phyloP scores from a whole-genome alignment of 2,888 invertebrate species.

The Chalcosyrphus nemorum region DNA sequence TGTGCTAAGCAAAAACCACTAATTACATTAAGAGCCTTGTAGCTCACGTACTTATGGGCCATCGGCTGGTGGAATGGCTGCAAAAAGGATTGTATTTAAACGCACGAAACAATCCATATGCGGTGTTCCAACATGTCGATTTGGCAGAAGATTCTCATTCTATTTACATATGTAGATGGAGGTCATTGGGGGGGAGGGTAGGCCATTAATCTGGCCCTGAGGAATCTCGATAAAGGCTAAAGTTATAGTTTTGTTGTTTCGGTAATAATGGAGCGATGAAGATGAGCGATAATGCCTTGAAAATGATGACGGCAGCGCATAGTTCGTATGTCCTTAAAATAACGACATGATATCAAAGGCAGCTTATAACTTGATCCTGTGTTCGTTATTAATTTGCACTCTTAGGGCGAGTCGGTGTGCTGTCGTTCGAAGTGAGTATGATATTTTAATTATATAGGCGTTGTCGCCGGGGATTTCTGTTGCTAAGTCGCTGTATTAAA shows the following conservation, averaged over 20 bases:
- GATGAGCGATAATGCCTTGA: not conserved
- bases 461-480: not conserved
- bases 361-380: slow-evolving; percentile 4
- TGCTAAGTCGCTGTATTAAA: too few species aligned
- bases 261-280: not conserved
- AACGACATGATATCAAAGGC: slow-evolving; percentile 8
- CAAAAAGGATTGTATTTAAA: slow-evolving; percentile 34
- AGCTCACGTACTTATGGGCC: slow-evolving; percentile 2
- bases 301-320: not conserved
- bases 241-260: slow-evolving; percentile 10
- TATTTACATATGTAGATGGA: too few species aligned
- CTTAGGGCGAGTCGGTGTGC: not conserved
- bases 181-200: not conserved
- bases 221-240: not conserved
- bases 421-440: too few species aligned
- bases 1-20: slow-evolving; percentile 31
- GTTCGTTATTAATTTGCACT: slow-evolving; percentile 3
- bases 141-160: slow-evolving; percentile 26
- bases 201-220: not conserved
- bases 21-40: slow-evolving; percentile 44
- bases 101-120: slow-evolving; percentile 16
- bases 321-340: not conserved
- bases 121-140: slow-evolving; percentile 33
- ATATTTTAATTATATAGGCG: not conserved
- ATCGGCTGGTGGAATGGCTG: not conserved